A percentile compares a stretch with the other conserved stretches of the same genome.
Evolutionary conservation across 2,888 invertebrate species (phyloP).

Genomic region (Dryocosmus kuriphilus): DNA sequence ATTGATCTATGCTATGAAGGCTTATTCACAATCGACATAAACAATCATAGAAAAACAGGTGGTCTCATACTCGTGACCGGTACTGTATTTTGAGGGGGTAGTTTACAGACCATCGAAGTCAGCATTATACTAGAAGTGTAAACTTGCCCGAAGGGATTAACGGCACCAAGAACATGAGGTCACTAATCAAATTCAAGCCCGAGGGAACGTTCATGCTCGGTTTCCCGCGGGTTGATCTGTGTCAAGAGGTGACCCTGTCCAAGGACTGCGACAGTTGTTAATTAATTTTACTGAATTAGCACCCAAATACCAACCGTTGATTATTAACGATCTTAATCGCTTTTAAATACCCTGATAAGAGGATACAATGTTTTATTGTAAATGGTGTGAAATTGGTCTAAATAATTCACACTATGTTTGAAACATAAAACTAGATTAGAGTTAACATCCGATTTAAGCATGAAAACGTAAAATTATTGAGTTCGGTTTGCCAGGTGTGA

Average conservation of each 20-base stretch:
- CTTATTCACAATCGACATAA: no score
- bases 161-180: slow-evolving; percentile 41
- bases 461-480: no score
- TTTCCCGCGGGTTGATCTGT: slow-evolving; percentile 32
- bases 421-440: no score
- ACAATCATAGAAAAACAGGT: no score
- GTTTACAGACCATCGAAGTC: not conserved
- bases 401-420: not conserved
- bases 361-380: not conserved
- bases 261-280: slow-evolving; percentile 49
- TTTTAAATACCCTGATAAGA: not conserved
- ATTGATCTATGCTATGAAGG: no score
- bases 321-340: not conserved
- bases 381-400: not conserved
- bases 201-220: slow-evolving; percentile 37
- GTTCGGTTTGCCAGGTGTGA: no score
- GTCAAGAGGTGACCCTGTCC: slow-evolving; percentile 27
- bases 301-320: slow-evolving; percentile 42
- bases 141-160: slow-evolving; percentile 37
- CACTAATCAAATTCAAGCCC: slow-evolving; percentile 44
- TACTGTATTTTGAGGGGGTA: slow-evolving; percentile 5
- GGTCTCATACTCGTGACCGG: no score
- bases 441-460: no score
- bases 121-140: slow-evolving; percentile 30
- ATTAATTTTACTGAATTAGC: slow-evolving; percentile 65